A percentile compares a stretch with the other conserved stretches of the same genome.
Conservation (phyloP, 2,888 invertebrate genomes). For the Cephus pulcher region DNA sequence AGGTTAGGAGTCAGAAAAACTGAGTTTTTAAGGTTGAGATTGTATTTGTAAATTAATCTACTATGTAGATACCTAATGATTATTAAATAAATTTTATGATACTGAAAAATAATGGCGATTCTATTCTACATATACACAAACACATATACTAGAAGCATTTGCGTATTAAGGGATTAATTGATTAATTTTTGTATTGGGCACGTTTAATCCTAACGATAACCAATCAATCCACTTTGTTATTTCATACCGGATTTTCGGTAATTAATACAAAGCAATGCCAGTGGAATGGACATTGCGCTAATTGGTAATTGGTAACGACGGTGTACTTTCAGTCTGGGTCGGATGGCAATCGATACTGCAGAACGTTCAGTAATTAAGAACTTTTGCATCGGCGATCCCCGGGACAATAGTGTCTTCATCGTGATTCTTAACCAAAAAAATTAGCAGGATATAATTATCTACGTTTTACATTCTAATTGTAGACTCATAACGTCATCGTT, state of each 20-base stretch:
- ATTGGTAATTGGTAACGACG: background rate
- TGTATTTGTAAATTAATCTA: background rate
- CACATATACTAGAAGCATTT: background rate
- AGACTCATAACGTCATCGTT: background rate
- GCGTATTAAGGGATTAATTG: background rate
- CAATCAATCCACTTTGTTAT: background rate
- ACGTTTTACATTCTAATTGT: too few relatives aligned
- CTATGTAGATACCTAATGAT: background rate
- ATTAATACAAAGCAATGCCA: background rate
- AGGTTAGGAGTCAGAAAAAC: background rate
- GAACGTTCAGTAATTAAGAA: background rate
- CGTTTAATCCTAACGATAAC: background rate
- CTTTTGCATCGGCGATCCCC: background rate
- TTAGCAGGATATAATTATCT: too few relatives aligned
- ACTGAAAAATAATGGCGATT: background rate
- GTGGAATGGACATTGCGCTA: background rate
- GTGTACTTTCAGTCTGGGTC: background rate
- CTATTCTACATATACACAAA: background rate
- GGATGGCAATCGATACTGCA: background rate
- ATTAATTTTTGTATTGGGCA: background rate
- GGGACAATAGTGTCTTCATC: background rate
- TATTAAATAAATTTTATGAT: background rate
- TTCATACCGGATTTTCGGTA: background rate
- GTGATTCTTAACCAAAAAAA: background rate
- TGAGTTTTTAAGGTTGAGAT: background rate